A percentile compares a stretch with the other conserved stretches of the same genome.
These are phyloP conservation scores for Wiebesia pumilae DNA, from an alignment of 1,140 invertebrate species.

Conservation along the genomic window DNA sequence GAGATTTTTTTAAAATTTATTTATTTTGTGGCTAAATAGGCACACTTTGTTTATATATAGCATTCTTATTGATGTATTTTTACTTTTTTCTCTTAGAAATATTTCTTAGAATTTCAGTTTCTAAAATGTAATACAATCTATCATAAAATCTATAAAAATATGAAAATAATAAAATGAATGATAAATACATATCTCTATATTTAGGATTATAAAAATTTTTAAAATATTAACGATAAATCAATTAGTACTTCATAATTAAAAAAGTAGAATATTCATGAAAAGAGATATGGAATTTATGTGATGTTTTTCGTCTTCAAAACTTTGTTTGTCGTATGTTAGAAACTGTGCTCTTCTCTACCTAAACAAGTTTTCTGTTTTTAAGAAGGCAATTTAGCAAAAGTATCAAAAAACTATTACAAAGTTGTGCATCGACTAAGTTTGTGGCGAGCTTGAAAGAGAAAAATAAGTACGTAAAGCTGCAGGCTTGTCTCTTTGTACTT, in stretches of 20 bases:
- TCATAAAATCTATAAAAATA: too few relatives aligned
- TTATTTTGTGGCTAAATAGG: too few relatives aligned
- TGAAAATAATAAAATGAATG: too few relatives aligned
- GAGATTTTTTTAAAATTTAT: too few relatives aligned
- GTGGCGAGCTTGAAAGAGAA: neutral
- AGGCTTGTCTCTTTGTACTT: slow-evolving; percentile 42
- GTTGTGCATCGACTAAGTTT: slow-evolving; percentile 14
- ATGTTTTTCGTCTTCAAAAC: neutral
- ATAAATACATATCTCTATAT: too few relatives aligned
- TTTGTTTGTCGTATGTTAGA: neutral
- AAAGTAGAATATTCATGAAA: neutral
- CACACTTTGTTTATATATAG: too few relatives aligned
- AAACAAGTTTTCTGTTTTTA: slow-evolving; percentile 38
- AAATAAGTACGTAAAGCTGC: slow-evolving; percentile 35
- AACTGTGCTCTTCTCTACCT: neutral
- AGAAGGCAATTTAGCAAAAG: slow-evolving; percentile 33
- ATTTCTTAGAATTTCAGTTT: too few relatives aligned
- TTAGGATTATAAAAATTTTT: too few relatives aligned
- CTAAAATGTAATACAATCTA: too few relatives aligned
- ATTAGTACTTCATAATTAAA: neutral
- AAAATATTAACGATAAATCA: too few relatives aligned
- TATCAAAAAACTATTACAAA: slow-evolving; percentile 44
- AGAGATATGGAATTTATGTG: neutral
- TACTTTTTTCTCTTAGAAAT: too few relatives aligned
- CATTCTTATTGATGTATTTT: too few relatives aligned